Conservation (phyloP, 2,113 vertebrate genomes). For the Calyptommatus sinebrachiatus region DNA sequence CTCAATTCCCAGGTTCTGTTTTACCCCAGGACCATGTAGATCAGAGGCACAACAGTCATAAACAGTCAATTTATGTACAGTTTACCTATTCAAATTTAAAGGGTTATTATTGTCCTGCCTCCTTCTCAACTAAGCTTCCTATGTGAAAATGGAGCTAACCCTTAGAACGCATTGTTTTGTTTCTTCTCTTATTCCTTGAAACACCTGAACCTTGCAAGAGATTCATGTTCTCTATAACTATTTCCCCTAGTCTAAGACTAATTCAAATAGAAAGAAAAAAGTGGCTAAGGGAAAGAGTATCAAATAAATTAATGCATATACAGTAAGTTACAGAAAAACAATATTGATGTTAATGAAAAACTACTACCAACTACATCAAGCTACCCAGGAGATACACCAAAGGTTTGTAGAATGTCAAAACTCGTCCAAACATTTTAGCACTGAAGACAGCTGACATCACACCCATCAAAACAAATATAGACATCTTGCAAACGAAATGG, state of each 20-base stretch:
- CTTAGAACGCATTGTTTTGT: conserved; percentile 29
- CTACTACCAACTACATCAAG: conserved; percentile 26
- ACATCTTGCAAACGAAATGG: conserved; percentile 37
- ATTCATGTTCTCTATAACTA: conserved; percentile 3
- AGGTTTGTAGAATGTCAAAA: conserved; percentile 51
- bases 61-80: neutral
- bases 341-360: conserved; percentile 33
- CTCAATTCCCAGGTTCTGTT: neutral
- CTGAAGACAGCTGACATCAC: conserved; percentile 51
- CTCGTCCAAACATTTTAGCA: conserved; percentile 47
- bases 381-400: conserved; percentile 39
- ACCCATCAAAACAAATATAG: conserved; percentile 50
- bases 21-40: neutral
- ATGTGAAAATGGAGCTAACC: conserved; percentile 37
- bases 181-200: conserved; percentile 27
- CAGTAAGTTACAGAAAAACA: conserved; percentile 30
- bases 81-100: neutral
- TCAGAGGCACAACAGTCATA: neutral
- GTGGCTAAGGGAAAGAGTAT: conserved; percentile 14
- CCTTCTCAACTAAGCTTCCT: neutral
- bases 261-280: conserved; percentile 39
- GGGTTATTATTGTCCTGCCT: neutral
- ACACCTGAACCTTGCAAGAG: conserved; percentile 32
- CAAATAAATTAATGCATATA: conserved; percentile 15
- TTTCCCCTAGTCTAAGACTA: conserved; percentile 26